Conservation (phyloP, 1,140 invertebrate species). For the silkworm (Bombyx mori) region ASM3026992v2 NC_085122.1:7523501-7524000, state of each 20-base stretch:
- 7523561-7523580: constrained; percentile 92
- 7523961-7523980: constrained; percentile 81
- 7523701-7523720: constrained; percentile 86
- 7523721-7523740: constrained; percentile 87
- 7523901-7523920: constrained; percentile 54
- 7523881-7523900: constrained; percentile 59
- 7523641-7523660: constrained; percentile 91
- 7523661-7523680: constrained; percentile 86
- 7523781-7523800: constrained; percentile 83
- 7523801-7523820: constrained; percentile 82
- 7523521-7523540: constrained; percentile 10
- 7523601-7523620: constrained; percentile 90
- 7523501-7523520: too few relatives aligned
- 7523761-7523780: constrained; percentile 88
- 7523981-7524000: constrained; percentile 84
- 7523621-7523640: constrained; percentile 90
- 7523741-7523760: constrained; percentile 88
- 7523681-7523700: constrained; percentile 91
- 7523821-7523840: constrained; percentile 73
- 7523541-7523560: constrained; percentile 34
- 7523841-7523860: constrained; percentile 81
- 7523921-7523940: constrained; percentile 65
- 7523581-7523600: constrained; percentile 85
- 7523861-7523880: constrained; percentile 67
- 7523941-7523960: constrained; percentile 78